phyloP scores from a whole-genome alignment of 2,113 vertebrate genomes.

The Hemiscyllium ocellatum region DNA sequence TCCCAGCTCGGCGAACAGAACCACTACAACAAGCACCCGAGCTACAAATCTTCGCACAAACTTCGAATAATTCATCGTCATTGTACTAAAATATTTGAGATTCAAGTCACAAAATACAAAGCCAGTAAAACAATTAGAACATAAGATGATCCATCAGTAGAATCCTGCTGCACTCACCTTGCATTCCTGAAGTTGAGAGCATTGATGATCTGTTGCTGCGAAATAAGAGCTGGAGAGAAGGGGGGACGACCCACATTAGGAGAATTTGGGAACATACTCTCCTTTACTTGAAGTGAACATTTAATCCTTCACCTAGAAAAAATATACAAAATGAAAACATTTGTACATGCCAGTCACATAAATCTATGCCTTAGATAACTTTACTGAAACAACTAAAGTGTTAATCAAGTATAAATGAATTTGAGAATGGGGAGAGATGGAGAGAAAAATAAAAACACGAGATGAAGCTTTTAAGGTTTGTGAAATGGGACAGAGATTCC shows the following conservation, averaged over 20 bases:
- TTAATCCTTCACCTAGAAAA: slow-evolving; percentile 41
- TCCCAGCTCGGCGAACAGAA: too few species aligned
- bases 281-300: slow-evolving; percentile 57
- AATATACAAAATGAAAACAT: not conserved
- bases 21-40: too few species aligned
- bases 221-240: slow-evolving; percentile 49
- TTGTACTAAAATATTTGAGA: not conserved
- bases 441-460: not conserved
- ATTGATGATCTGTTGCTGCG: slow-evolving; percentile 50
- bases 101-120: not conserved
- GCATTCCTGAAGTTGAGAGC: slow-evolving; percentile 52
- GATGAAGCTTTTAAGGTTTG: not conserved
- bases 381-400: not conserved
- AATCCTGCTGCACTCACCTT: slow-evolving; percentile 56
- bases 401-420: not conserved
- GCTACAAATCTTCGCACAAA: too few species aligned
- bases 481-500: not conserved
- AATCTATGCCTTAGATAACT: not conserved
- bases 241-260: slow-evolving; percentile 54
- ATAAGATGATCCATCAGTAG: not conserved
- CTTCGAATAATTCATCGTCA: not conserved
- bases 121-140: slow-evolving; percentile 21
- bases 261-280: slow-evolving; percentile 71
- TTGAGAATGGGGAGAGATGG: too few species aligned
- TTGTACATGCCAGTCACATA: not conserved